Evolutionary conservation across 2,888 invertebrate species (phyloP).

Genomic region (Uropetala carovei): DNA sequence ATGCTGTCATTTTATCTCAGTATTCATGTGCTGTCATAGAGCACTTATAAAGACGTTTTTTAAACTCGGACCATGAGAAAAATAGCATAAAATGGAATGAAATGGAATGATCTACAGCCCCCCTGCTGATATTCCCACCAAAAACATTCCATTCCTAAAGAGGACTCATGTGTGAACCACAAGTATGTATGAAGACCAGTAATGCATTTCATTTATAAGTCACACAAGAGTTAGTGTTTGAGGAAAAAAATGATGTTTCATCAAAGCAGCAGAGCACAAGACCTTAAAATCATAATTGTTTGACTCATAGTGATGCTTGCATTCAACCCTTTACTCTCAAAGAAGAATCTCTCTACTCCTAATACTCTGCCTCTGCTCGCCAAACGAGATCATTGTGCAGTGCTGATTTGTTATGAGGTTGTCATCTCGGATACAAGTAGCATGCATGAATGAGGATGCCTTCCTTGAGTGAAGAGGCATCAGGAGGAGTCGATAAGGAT

Average conservation of each 20-base stretch:
- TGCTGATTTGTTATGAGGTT: constrained; percentile 39
- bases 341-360: constrained; percentile 47
- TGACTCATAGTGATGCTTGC: constrained; percentile 54
- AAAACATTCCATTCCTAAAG: constrained; percentile 54
- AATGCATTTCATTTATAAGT: constrained; percentile 56
- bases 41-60: constrained; percentile 54
- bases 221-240: constrained; percentile 61
- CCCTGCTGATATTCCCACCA: constrained; percentile 56
- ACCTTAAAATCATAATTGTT: constrained; percentile 59
- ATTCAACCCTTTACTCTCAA: constrained; percentile 51
- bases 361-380: constrained; percentile 49
- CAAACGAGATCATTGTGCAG: constrained; percentile 45
- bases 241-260: constrained; percentile 32
- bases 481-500: constrained; percentile 24
- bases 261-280: constrained; percentile 16
- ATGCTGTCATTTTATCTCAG: constrained; percentile 57
- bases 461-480: constrained; percentile 53
- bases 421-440: constrained; percentile 48
- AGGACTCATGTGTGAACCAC: constrained; percentile 45
- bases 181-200: constrained; percentile 60
- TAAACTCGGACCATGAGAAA: constrained; percentile 48
- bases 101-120: constrained; percentile 48
- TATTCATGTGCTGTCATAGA: constrained; percentile 43
- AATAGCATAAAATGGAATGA: constrained; percentile 38
- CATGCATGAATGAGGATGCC: constrained; percentile 40